phyloP scores from a whole-genome alignment of 2,113 vertebrate species.

The Carettochelys insculpta region DNA sequence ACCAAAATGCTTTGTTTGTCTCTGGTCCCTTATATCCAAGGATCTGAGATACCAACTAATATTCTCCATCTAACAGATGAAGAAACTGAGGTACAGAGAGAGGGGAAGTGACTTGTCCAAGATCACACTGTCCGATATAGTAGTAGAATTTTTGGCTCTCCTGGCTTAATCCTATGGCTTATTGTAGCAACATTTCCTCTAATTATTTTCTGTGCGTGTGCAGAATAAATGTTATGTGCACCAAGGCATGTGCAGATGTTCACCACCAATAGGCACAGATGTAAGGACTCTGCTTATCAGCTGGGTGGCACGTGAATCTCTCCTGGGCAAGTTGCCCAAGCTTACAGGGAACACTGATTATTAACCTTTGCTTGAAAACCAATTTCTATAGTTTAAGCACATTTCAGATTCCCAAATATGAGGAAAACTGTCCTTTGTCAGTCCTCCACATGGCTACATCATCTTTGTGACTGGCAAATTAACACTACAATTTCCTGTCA shows the following conservation, averaged over 20 bases:
- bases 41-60: not conserved
- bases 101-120: conserved; percentile 29
- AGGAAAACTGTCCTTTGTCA: not conserved
- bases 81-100: conserved; percentile 23
- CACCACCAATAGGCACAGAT: no score
- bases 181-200: no score
- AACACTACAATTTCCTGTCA: conserved; percentile 13
- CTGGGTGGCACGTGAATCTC: no score
- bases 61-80: conserved; percentile 3
- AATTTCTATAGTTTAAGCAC: not conserved
- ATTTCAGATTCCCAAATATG: conserved; percentile 13
- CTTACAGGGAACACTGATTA: no score
- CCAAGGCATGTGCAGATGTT: no score
- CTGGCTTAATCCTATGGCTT: not conserved
- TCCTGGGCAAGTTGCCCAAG: no score
- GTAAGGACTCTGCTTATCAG: no score
- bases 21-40: conserved; percentile 11
- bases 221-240: no score
- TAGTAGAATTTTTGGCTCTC: not conserved
- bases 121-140: not conserved
- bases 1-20: conserved; percentile 10
- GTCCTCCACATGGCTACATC: not conserved
- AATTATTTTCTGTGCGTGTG: no score
- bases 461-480: conserved; percentile 14
- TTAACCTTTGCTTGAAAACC: conserved; percentile 23